Conservation (phyloP, 2,888 invertebrate genomes). For the Apodemia mormo region DNA sequence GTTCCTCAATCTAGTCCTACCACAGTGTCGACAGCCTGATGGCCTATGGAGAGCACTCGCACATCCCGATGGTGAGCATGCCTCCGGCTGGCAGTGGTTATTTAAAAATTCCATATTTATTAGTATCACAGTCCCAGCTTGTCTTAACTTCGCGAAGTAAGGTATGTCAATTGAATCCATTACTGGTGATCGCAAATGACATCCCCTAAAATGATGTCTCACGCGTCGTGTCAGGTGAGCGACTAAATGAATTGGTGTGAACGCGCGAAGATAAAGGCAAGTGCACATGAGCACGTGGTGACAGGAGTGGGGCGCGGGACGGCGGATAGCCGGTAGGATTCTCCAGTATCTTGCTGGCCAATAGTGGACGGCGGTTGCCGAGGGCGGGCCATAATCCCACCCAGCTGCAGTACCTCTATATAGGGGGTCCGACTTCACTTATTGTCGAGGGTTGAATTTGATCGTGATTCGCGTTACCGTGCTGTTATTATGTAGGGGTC, state of each 20-base stretch:
- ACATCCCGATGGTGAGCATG: slow-evolving; percentile 44
- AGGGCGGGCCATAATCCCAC: slow-evolving; percentile 58
- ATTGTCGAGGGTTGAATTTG: slow-evolving; percentile 49
- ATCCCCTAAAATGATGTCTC: slow-evolving; percentile 73
- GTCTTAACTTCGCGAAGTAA: slow-evolving; percentile 62
- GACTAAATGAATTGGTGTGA: slow-evolving; percentile 73
- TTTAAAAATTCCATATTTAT: slow-evolving; percentile 62
- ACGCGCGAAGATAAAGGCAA: slow-evolving; percentile 74
- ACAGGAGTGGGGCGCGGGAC: slow-evolving; percentile 58
- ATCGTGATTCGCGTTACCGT: slow-evolving; percentile 35
- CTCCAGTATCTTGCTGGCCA: slow-evolving; percentile 52
- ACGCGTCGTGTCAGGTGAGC: slow-evolving; percentile 71
- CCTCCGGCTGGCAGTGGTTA: slow-evolving; percentile 45
- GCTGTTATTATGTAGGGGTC: slow-evolving; percentile 24
- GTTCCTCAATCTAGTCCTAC: slow-evolving; percentile 69
- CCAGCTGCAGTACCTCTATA: slow-evolving; percentile 53
- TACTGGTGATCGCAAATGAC: slow-evolving; percentile 60
- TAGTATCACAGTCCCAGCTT: slow-evolving; percentile 67
- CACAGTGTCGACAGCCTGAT: slow-evolving; percentile 67
- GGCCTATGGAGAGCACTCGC: slow-evolving; percentile 48
- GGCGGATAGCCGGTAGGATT: slow-evolving; percentile 60
- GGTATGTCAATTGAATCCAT: slow-evolving; percentile 71
- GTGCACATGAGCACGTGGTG: slow-evolving; percentile 58
- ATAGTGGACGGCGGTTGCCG: slow-evolving; percentile 52
- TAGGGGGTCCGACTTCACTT: slow-evolving; percentile 49